Base-by-base conservation (phyloP, 2,888 invertebrate species). In the Timandra comae region DNA sequence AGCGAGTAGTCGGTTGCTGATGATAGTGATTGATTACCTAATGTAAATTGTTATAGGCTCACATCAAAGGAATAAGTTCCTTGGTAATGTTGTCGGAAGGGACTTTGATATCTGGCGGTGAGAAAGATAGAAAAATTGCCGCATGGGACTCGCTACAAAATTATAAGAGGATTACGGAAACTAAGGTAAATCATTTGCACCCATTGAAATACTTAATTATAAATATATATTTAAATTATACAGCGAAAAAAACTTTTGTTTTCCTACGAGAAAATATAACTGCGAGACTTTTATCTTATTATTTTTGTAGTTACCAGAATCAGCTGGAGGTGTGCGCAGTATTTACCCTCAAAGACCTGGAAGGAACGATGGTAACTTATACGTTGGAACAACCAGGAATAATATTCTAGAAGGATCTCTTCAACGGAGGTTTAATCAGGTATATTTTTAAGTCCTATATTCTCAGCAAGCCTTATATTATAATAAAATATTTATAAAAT, bases 71-170 rank as follows among this genome's bases (percentile, higher is more conserved):
- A 16, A 94, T 96, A 23, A 94, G 94, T 48, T 93, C 94, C 1
- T 75, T 97, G 35, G 91, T 95, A 29, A 93, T 96, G 93, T 82
- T 97, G 28, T 94, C 94, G 0, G 97, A 97, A 75, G 96, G 96
- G 0, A 96, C 96, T 0, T 71, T 97, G 6, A 86, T 97, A 27
- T 96, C 96, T 0, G 96, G 96, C 0, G 96, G 96, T 0, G 96
- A 96, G 58, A 94, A 94, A 56, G 96, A 96, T 64, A 87, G 95
- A 19, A 93, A 94, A 77, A 93, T 97, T 47, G 94, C 94, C 0
- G 96, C 96, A 0, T 97, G 97, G 97, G 96, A 97, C 64, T 92
- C 95, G 0, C 74, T 94, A 40, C 95, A 95, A 65, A 95, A 95
- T 65, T 97, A 96, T 68, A 95, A 94, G 71, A 90, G 93, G 62